Evolutionary conservation across 2,797 vertebrate genomes (phyloP), one percentile per base, ranked within the genome.

Genomic region (Myotis findleyi): DNA sequence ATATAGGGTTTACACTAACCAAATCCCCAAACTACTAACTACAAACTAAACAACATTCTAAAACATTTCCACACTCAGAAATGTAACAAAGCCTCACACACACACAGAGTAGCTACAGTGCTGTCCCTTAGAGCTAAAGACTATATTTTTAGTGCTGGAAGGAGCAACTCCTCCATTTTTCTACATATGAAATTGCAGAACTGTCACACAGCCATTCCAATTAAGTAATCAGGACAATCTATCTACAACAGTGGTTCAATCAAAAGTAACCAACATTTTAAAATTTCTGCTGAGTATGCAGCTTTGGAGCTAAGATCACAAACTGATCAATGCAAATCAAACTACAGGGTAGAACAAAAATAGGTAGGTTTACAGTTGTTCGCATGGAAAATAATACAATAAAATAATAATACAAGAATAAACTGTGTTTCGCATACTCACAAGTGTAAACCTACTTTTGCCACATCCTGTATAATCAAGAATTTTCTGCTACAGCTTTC

Each of bases 321-420:
- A 92, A 95, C 3, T 69, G 6, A 66, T 75, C 64, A 68, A 80
- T 91, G 84, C 55, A 93, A 89, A 93, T 59, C 51, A 83, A 93
- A 96, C 69, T 82, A 25, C 49, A 77, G 75, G 44, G n/a, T 23
- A 11, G n/a, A 49, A 51, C 75, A 7, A 77, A 77, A 36, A n/a
- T 23, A 23, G 49, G 75, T 25, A 53, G 49, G 75, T 36, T 23
- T 77, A 77, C 33, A 21, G 51, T 77, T 53, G 73, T 33, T 55
- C 7, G 20, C n/a, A 77, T 55, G 75, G 75, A 36, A 77, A 77
- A 55, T 36, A 77, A 53, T 36, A 53, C n/a, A 51, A 33, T 23
- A 77, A 77, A 55, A 55, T 77, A 77, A 36, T 7, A 55, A 77
- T 36, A 53, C 6, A 55, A 77, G 75, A 53, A 25, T 77, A 77